Evolutionary conservation across 2,113 vertebrate genomes (phyloP).

Genomic region (Protobothrops mucrosquamatus): DNA sequence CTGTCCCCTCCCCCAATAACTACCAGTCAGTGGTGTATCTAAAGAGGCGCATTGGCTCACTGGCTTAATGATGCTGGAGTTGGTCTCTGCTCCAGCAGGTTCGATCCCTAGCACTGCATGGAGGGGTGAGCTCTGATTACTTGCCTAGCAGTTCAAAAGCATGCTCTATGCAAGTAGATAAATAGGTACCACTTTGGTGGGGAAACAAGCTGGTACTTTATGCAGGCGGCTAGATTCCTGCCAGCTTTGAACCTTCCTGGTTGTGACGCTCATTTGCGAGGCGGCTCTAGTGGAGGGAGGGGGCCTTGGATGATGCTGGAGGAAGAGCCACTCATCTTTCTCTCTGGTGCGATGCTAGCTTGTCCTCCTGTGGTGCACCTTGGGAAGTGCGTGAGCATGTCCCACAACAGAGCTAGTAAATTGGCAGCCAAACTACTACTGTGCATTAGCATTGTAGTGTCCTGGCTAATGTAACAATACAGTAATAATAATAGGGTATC

Average conservation of each 20-base stretch:
- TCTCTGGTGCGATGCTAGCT: neutral
- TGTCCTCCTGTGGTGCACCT: neutral
- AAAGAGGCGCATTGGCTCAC: neutral
- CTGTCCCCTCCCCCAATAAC: neutral
- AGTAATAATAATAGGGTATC: neutral
- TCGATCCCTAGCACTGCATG: neutral
- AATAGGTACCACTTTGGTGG: neutral
- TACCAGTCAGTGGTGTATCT: neutral
- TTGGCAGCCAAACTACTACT: neutral
- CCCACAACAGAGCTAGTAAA: neutral
- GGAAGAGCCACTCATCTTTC: neutral
- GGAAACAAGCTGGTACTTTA: neutral
- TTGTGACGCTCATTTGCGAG: neutral
- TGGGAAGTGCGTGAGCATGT: neutral
- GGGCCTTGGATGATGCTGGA: neutral
- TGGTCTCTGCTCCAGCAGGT: neutral
- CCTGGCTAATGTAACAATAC: neutral
- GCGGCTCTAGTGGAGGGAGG: neutral
- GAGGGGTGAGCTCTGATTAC: neutral
- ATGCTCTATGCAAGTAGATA: neutral
- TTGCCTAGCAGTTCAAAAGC: neutral
- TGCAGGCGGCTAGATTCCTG: neutral
- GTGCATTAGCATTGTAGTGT: neutral
- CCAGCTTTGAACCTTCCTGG: neutral
- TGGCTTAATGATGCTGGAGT: neutral